phyloP scores from a whole-genome alignment of 2,797 vertebrate genomes.

The Anolis apletophallus region DNA sequence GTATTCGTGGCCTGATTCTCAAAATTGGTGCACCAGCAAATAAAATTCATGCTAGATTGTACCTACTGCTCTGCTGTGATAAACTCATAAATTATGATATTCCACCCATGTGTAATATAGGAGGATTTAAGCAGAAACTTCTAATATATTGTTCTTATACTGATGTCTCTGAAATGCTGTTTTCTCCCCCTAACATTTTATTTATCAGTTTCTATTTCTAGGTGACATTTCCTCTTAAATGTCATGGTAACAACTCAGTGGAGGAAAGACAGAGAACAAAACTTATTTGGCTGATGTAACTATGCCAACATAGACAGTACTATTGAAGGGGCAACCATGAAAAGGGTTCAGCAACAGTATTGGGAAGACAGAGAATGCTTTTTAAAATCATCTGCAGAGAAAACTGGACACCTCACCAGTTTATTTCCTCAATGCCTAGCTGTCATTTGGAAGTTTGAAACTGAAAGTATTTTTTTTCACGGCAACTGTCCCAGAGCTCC shows the following conservation, averaged over 20 bases:
- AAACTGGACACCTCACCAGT: too few species aligned
- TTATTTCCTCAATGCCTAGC: too few species aligned
- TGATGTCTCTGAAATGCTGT: not conserved
- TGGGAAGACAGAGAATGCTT: too few species aligned
- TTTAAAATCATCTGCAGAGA: too few species aligned
- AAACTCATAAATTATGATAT: not conserved
- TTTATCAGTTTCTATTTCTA: not conserved
- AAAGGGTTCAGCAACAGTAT: too few species aligned
- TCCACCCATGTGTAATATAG: not conserved
- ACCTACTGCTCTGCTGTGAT: not conserved
- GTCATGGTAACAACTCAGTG: not conserved
- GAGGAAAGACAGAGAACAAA: not conserved
- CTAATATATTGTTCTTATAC: not conserved
- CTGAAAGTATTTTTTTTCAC: too few species aligned
- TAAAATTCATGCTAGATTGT: not conserved
- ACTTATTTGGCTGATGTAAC: not conserved
- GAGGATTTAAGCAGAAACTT: not conserved
- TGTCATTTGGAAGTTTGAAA: too few species aligned
- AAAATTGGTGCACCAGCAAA: constrained; percentile 31
- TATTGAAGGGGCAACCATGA: too few species aligned
- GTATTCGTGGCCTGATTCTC: constrained; percentile 37
- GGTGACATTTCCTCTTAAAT: not conserved
- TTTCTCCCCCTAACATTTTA: not conserved
- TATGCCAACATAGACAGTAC: not conserved
- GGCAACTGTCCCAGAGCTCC: too few species aligned